A percentile compares a stretch with the other conserved stretches of the same genome.
Conservation (phyloP, 2,888 invertebrate species). For the Eupithecia pulchellata region DNA sequence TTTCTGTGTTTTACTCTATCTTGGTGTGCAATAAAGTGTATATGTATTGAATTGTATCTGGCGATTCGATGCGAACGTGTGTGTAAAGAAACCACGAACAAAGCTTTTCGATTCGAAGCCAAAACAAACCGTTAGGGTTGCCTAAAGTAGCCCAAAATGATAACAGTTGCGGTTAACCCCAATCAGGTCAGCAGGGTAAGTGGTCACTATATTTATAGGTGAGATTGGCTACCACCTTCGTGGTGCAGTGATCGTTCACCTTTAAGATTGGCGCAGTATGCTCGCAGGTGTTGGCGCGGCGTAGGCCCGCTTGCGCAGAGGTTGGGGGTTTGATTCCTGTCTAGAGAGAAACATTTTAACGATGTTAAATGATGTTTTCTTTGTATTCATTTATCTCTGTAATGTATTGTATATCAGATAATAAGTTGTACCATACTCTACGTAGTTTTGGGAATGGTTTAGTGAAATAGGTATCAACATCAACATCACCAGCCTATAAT, state of each 20-base stretch:
- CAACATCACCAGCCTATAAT: no score
- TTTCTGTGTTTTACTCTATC: no score
- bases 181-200: slow-evolving; percentile 14
- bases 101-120: background rate
- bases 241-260: slow-evolving; percentile 8
- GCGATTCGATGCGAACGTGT: background rate
- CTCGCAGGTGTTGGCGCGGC: background rate
- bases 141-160: slow-evolving; percentile 13
- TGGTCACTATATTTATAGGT: slow-evolving; percentile 10
- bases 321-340: background rate
- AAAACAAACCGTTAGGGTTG: background rate
- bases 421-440: no score
- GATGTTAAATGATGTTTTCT: no score
- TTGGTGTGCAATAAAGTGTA: no score
- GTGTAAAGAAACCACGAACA: background rate
- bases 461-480: no score
- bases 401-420: no score
- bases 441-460: no score
- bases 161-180: slow-evolving; percentile 3
- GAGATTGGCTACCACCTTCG: background rate
- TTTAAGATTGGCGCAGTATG: background rate
- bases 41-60: no score
- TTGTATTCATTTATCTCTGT: no score
- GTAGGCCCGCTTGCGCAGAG: background rate
- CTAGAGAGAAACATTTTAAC: no score